A percentile compares a stretch with the other conserved stretches of the same genome.
Conservation (phyloP, 2,797 vertebrate species). For the Siniperca undulata region DNA sequence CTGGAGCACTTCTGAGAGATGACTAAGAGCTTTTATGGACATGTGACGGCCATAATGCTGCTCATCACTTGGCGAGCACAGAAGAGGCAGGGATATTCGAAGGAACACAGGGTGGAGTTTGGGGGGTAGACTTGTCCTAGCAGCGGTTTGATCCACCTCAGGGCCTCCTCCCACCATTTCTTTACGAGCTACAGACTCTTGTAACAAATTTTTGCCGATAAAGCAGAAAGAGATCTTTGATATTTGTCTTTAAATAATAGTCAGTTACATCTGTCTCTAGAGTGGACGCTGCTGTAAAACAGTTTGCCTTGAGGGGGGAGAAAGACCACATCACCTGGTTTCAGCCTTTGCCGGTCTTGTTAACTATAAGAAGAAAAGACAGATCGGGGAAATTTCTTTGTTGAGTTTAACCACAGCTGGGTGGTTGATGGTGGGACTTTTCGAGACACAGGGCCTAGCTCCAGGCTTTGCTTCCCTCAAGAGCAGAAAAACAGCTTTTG, state of each 20-base stretch:
- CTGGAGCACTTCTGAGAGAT: slow-evolving; percentile 23
- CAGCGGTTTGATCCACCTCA: slow-evolving; percentile 55
- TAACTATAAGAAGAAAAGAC: slow-evolving; percentile 62
- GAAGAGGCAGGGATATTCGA: slow-evolving; percentile 4
- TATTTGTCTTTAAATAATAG: slow-evolving; percentile 73
- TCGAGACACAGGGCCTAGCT: slow-evolving; percentile 35
- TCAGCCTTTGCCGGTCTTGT: slow-evolving; percentile 61
- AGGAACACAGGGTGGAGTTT: slow-evolving; percentile 44
- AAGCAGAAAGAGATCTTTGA: slow-evolving; percentile 78
- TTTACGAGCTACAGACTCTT: slow-evolving; percentile 69
- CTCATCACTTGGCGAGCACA: slow-evolving; percentile 15
- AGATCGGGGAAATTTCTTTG: slow-evolving; percentile 50
- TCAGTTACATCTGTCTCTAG: slow-evolving; percentile 66
- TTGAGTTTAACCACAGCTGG: slow-evolving; percentile 50
- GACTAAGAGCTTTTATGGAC: slow-evolving; percentile 49
- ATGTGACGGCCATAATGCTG: slow-evolving; percentile 48
- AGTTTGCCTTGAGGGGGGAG: slow-evolving; percentile 49
- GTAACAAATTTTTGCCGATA: slow-evolving; percentile 68
- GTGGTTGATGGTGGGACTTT: slow-evolving; percentile 45
- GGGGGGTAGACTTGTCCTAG: slow-evolving; percentile 38
- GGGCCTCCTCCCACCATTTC: slow-evolving; percentile 50
- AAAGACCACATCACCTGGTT: slow-evolving; percentile 70
- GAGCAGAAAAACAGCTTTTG: slow-evolving; percentile 59
- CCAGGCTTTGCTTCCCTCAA: slow-evolving; percentile 51
- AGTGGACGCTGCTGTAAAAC: slow-evolving; percentile 66